phyloP scores from a whole-genome alignment of 2,113 vertebrate genomes.

The Sporophila hypoxantha region DNA sequence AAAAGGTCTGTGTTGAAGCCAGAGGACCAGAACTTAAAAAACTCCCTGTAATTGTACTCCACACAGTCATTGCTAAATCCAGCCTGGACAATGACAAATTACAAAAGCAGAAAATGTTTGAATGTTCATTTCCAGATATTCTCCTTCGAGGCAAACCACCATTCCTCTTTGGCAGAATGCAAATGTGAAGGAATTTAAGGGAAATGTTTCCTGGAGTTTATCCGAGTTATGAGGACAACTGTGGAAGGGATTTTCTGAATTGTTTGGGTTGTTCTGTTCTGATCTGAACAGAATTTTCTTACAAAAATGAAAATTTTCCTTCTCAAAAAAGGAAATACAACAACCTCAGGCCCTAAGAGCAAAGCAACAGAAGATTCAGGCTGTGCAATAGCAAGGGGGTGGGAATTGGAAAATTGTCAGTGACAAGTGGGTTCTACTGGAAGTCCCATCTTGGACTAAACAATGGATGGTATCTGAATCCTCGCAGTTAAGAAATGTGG shows the following conservation, averaged over 20 bases:
- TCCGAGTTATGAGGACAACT: background rate
- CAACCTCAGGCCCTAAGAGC: background rate
- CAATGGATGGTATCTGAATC: slow-evolving; percentile 20
- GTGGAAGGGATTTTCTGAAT: background rate
- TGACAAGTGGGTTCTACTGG: slow-evolving; percentile 1
- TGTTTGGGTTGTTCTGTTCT: background rate
- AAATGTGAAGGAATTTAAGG: slow-evolving; percentile 4
- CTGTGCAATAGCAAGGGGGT: background rate
- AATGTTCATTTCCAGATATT: slow-evolving; percentile 10
- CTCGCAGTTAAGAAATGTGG: slow-evolving; percentile 21
- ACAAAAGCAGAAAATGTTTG: background rate
- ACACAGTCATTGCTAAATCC: background rate
- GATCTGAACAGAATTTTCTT: background rate
- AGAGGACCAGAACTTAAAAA: background rate
- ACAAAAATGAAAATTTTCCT: background rate
- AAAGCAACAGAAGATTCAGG: background rate
- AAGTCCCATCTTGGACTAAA: background rate
- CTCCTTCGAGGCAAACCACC: slow-evolving; percentile 13
- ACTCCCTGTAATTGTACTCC: background rate
- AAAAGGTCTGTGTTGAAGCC: background rate
- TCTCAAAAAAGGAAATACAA: background rate
- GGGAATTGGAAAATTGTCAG: background rate
- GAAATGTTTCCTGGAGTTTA: background rate
- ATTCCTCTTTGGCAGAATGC: background rate
- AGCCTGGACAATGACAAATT: background rate